phyloP scores from a whole-genome alignment of 1,140 invertebrate species.

The Teleopsis dalmanni region DNA sequence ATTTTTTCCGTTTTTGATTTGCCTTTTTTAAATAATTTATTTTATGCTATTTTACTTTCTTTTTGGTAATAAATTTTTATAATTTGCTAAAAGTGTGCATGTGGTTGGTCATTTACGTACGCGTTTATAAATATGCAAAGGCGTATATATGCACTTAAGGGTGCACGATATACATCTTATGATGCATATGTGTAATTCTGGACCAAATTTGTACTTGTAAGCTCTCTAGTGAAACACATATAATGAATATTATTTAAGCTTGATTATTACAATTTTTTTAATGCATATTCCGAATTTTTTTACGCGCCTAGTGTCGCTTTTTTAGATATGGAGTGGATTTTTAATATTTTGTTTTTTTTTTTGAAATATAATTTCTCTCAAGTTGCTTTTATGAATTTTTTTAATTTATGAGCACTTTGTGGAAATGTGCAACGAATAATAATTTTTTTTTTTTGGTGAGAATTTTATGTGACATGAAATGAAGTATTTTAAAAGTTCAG shows the following conservation, averaged over 20 bases:
- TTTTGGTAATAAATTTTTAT: constrained; percentile 11
- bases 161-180: too few relatives aligned
- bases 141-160: not conserved
- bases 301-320: not conserved
- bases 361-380: too few relatives aligned
- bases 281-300: not conserved
- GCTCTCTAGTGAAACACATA: constrained; percentile 3
- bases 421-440: too few relatives aligned
- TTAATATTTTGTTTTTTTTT: too few relatives aligned
- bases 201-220: not conserved
- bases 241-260: constrained; percentile 13
- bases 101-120: not conserved
- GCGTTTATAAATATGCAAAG: constrained; percentile 1
- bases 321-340: too few relatives aligned
- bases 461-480: too few relatives aligned
- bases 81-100: constrained; percentile 12
- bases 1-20: constrained; percentile 1
- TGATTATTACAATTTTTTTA: constrained; percentile 6
- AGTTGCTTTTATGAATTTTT: too few relatives aligned
- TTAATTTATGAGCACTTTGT: too few relatives aligned
- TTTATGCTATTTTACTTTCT: constrained; percentile 1
- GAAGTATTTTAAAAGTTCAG: too few relatives aligned
- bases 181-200: too few relatives aligned
- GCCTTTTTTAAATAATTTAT: constrained; percentile 9
- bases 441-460: too few relatives aligned